A percentile compares a stretch with the other conserved stretches of the same genome.
Evolutionary conservation across 37 sponge, comb jelly and placozoan species (phyloP).

Genomic region (Beroe forskalii): DNA sequence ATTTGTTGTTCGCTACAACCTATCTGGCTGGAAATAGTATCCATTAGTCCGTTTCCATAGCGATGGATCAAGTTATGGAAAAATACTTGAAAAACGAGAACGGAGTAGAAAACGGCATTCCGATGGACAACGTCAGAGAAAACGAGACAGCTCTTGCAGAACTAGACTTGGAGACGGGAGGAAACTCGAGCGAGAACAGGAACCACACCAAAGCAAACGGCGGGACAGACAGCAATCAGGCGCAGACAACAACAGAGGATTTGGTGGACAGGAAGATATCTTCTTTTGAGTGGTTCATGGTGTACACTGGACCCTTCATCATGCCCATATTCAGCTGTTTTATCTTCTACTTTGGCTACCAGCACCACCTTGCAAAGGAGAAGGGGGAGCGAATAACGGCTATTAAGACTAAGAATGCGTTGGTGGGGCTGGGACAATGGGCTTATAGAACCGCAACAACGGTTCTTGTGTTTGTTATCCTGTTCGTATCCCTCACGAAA

Average conservation of each 20-base stretch:
- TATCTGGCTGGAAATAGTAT: too few species aligned
- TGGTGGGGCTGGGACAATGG: constrained; percentile 58
- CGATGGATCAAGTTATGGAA: constrained; percentile 16
- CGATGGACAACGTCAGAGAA: background rate
- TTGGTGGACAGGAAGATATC: constrained; percentile 37
- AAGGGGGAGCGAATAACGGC: background rate
- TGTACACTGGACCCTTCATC: constrained; percentile 39
- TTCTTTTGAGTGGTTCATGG: constrained; percentile 31
- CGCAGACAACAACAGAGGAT: background rate
- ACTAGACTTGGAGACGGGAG: background rate
- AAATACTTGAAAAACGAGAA: background rate
- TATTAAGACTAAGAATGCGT: background rate
- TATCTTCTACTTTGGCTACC: background rate
- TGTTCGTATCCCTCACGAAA: background rate
- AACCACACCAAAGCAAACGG: background rate
- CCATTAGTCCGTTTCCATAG: background rate
- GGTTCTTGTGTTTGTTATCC: background rate
- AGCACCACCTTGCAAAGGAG: background rate
- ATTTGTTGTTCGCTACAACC: too few species aligned
- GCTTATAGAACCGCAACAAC: constrained; percentile 7
- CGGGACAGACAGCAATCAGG: background rate
- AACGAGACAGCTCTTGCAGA: background rate
- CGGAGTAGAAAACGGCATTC: background rate
- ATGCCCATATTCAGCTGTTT: constrained; percentile 11
- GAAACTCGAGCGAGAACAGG: background rate